Evolutionary conservation across 2,888 invertebrate genomes (phyloP).

Genomic region (Leptinotarsa haldemani): DNA sequence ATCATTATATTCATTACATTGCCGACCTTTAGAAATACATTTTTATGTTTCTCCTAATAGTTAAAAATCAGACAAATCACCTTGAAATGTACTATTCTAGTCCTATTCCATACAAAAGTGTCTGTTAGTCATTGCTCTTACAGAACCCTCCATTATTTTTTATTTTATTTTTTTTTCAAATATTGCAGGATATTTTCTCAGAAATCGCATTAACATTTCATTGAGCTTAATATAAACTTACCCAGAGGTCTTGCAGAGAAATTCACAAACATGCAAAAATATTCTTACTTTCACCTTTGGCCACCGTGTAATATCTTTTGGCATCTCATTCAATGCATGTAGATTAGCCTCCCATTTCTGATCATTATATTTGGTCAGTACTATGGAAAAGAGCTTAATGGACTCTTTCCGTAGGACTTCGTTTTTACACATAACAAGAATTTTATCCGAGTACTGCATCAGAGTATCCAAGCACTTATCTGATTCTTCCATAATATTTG

Average conservation of each 20-base stretch:
- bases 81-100: too few species aligned
- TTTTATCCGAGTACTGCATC: slow-evolving; percentile 19
- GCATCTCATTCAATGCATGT: slow-evolving; percentile 26
- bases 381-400: slow-evolving; percentile 30
- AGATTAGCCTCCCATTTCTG: slow-evolving; percentile 23
- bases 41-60: too few species aligned
- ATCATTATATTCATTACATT: too few species aligned
- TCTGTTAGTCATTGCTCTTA: too few species aligned
- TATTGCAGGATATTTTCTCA: background rate
- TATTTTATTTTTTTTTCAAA: background rate
- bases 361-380: slow-evolving; percentile 24
- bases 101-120: too few species aligned
- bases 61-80: too few species aligned
- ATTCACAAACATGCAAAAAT: slow-evolving; percentile 37
- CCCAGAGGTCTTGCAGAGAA: slow-evolving; percentile 33
- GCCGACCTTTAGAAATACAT: too few species aligned
- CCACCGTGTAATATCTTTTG: slow-evolving; percentile 33
- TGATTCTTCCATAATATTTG: slow-evolving; percentile 20
- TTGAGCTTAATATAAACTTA: slow-evolving; percentile 19
- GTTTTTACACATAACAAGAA: slow-evolving; percentile 24
- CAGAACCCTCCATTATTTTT: too few species aligned
- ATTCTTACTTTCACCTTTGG: slow-evolving; percentile 13
- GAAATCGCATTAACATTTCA: background rate
- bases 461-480: slow-evolving; percentile 11
- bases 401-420: slow-evolving; percentile 26